phyloP scores from a whole-genome alignment of 2,888 invertebrate species.

The Agriopis aurantiaria region DNA sequence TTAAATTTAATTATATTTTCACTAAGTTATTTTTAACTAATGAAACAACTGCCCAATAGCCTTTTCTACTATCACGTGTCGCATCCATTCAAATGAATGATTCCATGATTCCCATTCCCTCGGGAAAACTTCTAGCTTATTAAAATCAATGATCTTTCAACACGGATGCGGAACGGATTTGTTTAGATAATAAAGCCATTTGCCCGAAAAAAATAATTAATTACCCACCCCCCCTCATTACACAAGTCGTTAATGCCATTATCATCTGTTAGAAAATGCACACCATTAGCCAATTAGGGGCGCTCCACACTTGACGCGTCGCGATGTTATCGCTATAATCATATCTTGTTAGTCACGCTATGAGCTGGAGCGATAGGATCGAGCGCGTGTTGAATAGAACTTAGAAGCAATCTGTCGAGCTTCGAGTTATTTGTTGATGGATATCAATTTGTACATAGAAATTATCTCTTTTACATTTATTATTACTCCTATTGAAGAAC shows the following conservation, averaged over 20 bases:
- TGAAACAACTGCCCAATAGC: too few species aligned
- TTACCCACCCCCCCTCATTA: conserved; percentile 20
- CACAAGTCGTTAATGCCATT: not conserved
- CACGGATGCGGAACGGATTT: not conserved
- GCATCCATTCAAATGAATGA: not conserved
- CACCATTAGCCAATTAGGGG: conserved; percentile 43
- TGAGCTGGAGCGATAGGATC: conserved; percentile 5
- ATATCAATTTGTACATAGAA: too few species aligned
- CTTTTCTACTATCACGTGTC: too few species aligned
- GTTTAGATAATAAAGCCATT: too few species aligned
- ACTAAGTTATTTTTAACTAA: too few species aligned
- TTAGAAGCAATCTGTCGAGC: not conserved
- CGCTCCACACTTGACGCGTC: conserved; percentile 32
- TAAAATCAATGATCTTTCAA: conserved; percentile 1
- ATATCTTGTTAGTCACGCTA: conserved; percentile 12
- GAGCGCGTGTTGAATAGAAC: conserved; percentile 1
- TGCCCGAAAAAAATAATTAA: conserved; percentile 6
- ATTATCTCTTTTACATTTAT: too few species aligned
- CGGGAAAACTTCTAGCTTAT: not conserved
- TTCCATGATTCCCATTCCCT: not conserved
- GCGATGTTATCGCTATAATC: conserved; percentile 15
- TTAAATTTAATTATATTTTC: too few species aligned
- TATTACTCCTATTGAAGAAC: too few species aligned
- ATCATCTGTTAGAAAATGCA: conserved; percentile 25
- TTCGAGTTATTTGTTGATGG: too few species aligned